Conservation (phyloP, 2,797 vertebrate species). For the Propithecus deckenii region DNA sequence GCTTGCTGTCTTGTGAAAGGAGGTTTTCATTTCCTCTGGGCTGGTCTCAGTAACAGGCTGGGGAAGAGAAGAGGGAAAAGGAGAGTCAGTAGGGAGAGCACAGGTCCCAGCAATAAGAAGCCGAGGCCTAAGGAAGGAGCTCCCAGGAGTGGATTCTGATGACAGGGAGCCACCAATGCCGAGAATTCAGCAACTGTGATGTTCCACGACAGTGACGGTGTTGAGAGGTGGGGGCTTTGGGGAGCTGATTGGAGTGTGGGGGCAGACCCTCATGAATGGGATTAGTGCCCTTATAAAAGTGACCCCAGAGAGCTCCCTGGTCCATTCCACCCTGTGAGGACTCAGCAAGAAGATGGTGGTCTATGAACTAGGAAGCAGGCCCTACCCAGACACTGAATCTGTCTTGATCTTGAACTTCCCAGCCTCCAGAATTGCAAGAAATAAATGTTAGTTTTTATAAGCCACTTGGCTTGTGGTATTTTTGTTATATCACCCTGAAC, state of each 20-base stretch:
- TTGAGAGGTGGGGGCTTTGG: neutral
- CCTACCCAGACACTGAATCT: neutral
- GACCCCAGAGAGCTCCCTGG: neutral
- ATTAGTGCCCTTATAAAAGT: neutral
- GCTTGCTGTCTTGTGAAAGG: neutral
- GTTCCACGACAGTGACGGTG: neutral
- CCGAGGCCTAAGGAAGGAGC: neutral
- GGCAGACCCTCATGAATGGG: neutral
- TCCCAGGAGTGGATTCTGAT: neutral
- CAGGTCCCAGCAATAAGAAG: neutral
- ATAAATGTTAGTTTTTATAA: neutral
- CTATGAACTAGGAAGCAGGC: neutral
- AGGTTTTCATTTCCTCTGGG: neutral
- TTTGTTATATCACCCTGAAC: neutral
- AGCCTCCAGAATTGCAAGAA: neutral
- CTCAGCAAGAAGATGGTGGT: neutral
- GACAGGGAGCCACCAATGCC: rapidly evolving
- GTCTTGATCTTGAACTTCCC: neutral
- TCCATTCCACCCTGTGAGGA: neutral
- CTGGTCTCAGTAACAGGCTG: neutral
- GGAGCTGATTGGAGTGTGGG: neutral
- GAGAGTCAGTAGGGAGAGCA: neutral
- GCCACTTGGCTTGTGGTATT: too few relatives aligned
- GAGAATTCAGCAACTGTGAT: neutral
- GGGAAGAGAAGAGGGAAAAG: neutral